Percentiles rank a stretch among this genome's conserved stretches.
Conservation (phyloP, 1,140 invertebrate species). For the Pogonomyrmex californicus region DNA sequence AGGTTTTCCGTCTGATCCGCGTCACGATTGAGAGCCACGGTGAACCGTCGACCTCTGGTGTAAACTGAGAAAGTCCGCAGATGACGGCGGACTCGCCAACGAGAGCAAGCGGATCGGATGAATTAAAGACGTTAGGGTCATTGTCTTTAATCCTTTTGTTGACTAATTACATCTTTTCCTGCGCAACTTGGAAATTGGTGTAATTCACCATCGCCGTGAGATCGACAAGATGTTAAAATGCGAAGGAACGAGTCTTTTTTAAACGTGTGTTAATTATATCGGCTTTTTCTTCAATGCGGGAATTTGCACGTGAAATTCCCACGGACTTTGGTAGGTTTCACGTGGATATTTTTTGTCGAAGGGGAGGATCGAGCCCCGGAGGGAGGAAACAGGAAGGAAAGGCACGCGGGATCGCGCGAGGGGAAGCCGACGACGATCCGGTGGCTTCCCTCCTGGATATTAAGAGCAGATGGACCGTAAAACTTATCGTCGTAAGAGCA, state of each 20-base stretch:
- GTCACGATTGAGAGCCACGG: constrained; percentile 74
- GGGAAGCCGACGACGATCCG: constrained; percentile 45
- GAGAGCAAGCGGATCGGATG: constrained; percentile 65
- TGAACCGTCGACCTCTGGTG: constrained; percentile 76
- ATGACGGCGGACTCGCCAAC: constrained; percentile 55
- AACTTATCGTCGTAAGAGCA: constrained; percentile 42
- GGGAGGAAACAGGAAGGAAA: constrained; percentile 55
- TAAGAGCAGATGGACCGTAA: constrained; percentile 56
- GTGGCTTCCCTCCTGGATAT: constrained; percentile 55
- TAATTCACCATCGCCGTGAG: constrained; percentile 5
- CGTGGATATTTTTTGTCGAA: constrained; percentile 28
- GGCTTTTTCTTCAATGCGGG: constrained; percentile 54
- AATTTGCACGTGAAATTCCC: constrained; percentile 80
- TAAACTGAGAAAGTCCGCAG: constrained; percentile 77
- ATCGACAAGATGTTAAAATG: neutral
- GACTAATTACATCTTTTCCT: constrained; percentile 61
- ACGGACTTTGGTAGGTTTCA: constrained; percentile 20
- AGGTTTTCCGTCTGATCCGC: constrained; percentile 23
- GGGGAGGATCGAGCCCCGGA: constrained; percentile 12
- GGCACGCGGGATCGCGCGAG: constrained; percentile 19
- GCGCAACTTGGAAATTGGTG: constrained; percentile 52
- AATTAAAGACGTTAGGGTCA: constrained; percentile 62
- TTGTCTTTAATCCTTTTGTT: constrained; percentile 69
- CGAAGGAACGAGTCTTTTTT: neutral
- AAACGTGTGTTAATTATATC: neutral